phyloP scores from a whole-genome alignment of 2,113 vertebrate species.

The Cephalopterus ornatus region DNA sequence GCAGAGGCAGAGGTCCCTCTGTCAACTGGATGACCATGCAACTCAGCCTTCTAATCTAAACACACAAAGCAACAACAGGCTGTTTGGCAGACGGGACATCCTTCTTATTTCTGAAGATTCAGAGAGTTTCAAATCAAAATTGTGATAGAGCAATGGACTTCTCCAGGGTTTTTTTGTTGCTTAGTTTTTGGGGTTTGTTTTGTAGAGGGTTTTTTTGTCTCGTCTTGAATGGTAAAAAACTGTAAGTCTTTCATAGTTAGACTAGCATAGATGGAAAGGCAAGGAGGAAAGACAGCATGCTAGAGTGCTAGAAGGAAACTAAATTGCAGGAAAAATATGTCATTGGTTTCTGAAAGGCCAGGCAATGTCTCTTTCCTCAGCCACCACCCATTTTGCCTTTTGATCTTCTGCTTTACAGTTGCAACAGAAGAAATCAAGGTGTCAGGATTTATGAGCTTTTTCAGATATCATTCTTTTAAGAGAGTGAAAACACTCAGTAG shows the following conservation, averaged over 20 bases:
- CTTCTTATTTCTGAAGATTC: background rate
- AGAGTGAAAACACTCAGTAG: background rate
- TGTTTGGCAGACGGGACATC: background rate
- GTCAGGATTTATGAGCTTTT: background rate
- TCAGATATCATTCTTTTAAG: background rate
- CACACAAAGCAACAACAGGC: accelerated
- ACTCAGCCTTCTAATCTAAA: background rate
- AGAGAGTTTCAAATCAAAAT: background rate
- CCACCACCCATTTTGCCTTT: background rate
- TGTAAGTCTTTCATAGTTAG: background rate
- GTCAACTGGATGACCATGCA: background rate
- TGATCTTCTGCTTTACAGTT: background rate
- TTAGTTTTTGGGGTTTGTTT: background rate
- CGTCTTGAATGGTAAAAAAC: background rate
- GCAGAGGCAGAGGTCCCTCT: background rate
- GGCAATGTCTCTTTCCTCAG: background rate
- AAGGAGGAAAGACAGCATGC: background rate
- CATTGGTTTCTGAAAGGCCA: background rate
- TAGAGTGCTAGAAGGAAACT: background rate
- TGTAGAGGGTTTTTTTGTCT: accelerated
- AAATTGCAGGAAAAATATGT: background rate
- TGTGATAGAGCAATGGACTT: background rate
- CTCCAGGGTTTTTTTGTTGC: background rate
- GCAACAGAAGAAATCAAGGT: background rate
- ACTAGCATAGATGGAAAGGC: background rate